Conservation (phyloP, 2,888 invertebrate species). For the Hanleya hanleyi region DNA sequence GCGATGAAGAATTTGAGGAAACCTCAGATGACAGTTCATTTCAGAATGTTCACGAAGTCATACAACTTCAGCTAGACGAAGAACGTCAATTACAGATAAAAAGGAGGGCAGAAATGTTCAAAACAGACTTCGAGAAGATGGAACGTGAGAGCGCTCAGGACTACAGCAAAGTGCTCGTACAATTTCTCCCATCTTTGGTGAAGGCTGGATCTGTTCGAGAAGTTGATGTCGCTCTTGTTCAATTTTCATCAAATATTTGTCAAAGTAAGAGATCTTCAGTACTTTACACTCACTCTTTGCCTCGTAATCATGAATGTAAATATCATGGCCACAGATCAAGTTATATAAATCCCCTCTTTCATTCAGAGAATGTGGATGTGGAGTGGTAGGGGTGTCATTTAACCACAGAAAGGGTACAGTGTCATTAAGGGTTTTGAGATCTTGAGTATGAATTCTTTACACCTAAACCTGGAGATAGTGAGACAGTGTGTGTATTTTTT, state of each 20-base stretch:
- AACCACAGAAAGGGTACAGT: no score
- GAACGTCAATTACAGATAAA: not conserved
- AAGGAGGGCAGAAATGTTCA: not conserved
- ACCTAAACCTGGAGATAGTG: no score
- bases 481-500: no score
- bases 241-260: constrained; percentile 93
- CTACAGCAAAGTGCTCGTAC: constrained; percentile 85
- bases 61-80: not conserved
- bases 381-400: no score
- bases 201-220: constrained; percentile 87
- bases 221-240: constrained; percentile 92
- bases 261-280: no score
- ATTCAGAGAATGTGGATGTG: no score
- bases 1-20: not conserved
- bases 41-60: constrained; percentile 1
- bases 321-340: no score
- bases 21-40: constrained; percentile 10
- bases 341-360: no score
- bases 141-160: constrained; percentile 90
- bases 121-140: constrained; percentile 45
- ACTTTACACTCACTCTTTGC: no score
- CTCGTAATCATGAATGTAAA: no score
- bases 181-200: constrained; percentile 85
- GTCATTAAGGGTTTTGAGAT: no score
- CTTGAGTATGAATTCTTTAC: no score